These are phyloP conservation scores for Henricia sp. DNA, from an alignment of 53 echinoderm and acorn worm species.

Conservation along the genomic window DNA sequence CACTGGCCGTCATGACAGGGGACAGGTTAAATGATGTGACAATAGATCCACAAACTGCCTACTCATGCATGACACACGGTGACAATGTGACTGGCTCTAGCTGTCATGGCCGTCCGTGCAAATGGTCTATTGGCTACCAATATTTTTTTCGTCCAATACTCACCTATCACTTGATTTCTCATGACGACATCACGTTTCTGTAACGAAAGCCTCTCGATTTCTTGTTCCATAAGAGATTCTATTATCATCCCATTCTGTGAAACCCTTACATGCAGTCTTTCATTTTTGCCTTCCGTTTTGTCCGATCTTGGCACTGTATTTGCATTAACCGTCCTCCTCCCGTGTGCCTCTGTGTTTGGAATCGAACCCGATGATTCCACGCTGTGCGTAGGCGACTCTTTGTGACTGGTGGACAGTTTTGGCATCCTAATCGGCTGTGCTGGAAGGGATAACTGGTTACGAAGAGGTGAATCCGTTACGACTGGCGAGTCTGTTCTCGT, in stretches of 20 bases:
- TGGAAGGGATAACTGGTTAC: neutral
- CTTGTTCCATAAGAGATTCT: conserved; percentile 66
- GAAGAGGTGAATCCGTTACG: conserved; percentile 6
- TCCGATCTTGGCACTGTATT: neutral
- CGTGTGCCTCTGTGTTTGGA: conserved; percentile 7
- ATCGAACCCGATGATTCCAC: neutral
- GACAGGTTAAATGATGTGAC: neutral
- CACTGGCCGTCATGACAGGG: neutral
- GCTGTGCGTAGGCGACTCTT: conserved; percentile 41
- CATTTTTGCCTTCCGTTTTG: conserved; percentile 4
- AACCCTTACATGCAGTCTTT: conserved; percentile 11
- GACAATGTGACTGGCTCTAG: neutral
- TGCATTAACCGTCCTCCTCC: conserved; percentile 33
- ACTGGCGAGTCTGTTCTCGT: neutral
- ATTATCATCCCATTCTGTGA: neutral
- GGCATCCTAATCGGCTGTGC: conserved; percentile 10
- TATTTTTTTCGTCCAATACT: neutral
- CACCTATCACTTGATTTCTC: conserved; percentile 77
- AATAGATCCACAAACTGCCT: neutral
- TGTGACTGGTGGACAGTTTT: conserved; percentile 46
- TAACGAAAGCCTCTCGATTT: conserved; percentile 76
- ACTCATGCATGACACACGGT: neutral
- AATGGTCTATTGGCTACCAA: neutral
- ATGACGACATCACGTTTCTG: conserved; percentile 83
- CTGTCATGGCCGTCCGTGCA: neutral